Evolutionary conservation across 2,113 vertebrate species (phyloP).

Genomic region (Zootoca vivipara): DNA sequence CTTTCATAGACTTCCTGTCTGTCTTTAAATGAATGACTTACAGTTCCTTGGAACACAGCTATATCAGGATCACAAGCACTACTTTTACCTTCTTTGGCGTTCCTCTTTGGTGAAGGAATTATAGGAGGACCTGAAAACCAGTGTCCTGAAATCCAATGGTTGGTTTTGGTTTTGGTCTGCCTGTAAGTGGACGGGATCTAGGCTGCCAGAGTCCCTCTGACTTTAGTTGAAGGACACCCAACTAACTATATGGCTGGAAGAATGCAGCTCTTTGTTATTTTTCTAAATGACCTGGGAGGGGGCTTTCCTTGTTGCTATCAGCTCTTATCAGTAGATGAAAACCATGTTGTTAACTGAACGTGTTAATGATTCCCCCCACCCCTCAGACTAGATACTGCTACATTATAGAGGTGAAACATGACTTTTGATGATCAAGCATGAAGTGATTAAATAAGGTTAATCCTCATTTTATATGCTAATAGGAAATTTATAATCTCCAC

Average conservation of each 20-base stretch:
- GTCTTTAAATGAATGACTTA: too few species aligned
- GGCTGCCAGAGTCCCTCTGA: background rate
- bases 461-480: conserved; percentile 83
- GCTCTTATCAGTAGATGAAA: conserved; percentile 59
- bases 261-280: background rate
- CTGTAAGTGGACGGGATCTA: background rate
- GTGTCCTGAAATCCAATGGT: background rate
- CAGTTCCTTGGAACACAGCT: too few species aligned
- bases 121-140: background rate
- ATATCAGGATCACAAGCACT: background rate
- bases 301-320: conserved; percentile 40
- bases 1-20: background rate
- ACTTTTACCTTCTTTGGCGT: too few species aligned
- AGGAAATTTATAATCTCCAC: conserved; percentile 82
- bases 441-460: conserved; percentile 82
- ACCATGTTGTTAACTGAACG: conserved; percentile 66
- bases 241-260: conserved; percentile 11
- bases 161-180: background rate
- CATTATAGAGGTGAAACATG: conserved; percentile 71
- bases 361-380: conserved; percentile 63
- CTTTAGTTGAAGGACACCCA: background rate
- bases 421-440: conserved; percentile 77
- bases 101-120: background rate
- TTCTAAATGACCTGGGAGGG: conserved; percentile 30
- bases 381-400: conserved; percentile 58